Evolutionary conservation across 2,888 invertebrate genomes (phyloP), one percentile per base, ranked within the genome.

Genomic region (Cosmorhoe ocellata): DNA sequence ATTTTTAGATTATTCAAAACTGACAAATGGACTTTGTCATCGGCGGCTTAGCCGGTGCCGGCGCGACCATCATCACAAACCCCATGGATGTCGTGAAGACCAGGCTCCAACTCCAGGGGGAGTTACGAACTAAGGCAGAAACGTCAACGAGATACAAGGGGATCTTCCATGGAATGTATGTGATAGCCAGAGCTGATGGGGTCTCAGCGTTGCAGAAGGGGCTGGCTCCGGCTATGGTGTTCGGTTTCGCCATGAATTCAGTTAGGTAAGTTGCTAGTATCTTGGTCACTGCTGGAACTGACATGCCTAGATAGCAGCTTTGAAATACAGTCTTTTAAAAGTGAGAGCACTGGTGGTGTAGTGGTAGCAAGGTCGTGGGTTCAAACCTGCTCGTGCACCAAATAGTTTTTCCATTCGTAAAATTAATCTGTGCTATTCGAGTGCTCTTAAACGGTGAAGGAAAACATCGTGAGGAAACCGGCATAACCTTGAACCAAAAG

Each of bases 41-140:
- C 40, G 96, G 95, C 7, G 96, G 92, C 0, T 64, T 92, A 4
- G 93, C 94, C 11, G 95, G 95, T 3, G 93, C 94, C 8, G 93
- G 94, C 9, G 96, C 96, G 0, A 95, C 95, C 0, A 86, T 95
- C 39, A 93, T 97, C 66, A 96, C 96, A 4, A 97, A 98, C 76
- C 98, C 97, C 0, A 91, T 97, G 71, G 97, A 98, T 79, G 97
- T 97, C 6, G 84, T 97, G 13, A 98, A 98, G 86, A 97, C 95
- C 9, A 91, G 97, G 0, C 92, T 97, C 75, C 97, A 98, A 76
- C 88, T 98, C 1, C 97, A 98, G 79, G 94, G 94, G 0, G 94
- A 96, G 76, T 74, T 96, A 36, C 91, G 91, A 61, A 92, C 94
- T 0, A 91, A 76, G 46, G 68, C 60, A 6, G 92, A 71, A 91